Evolutionary conservation across 2,797 vertebrate species (phyloP).

Genomic region (Cyclopterus lumpus): DNA sequence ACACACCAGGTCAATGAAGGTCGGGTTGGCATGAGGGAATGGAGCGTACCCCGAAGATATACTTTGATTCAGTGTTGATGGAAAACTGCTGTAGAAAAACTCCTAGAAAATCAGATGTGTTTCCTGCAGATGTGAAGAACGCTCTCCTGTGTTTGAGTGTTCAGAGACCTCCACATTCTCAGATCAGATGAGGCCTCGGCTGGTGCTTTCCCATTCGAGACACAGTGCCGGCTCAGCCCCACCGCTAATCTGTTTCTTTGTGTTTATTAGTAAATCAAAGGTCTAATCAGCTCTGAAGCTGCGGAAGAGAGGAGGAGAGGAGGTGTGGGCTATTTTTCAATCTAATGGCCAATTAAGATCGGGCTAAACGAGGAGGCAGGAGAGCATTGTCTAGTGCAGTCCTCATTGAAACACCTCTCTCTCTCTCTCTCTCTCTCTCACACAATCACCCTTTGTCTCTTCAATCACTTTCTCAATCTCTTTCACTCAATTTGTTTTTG

Average conservation of each 20-base stretch:
- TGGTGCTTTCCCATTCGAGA: constrained; percentile 40
- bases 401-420: constrained; percentile 68
- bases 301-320: constrained; percentile 67
- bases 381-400: constrained; percentile 77
- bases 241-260: constrained; percentile 74
- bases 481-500: constrained; percentile 58
- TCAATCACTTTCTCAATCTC: constrained; percentile 44
- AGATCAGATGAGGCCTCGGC: constrained; percentile 15
- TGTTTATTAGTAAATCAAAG: constrained; percentile 86
- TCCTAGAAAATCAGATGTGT: neutral
- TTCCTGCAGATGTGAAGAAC: constrained; percentile 1
- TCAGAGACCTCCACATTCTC: constrained; percentile 9
- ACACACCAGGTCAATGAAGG: constrained; percentile 24
- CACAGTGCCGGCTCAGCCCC: constrained; percentile 41
- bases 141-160: constrained; percentile 7
- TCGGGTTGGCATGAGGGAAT: constrained; percentile 24
- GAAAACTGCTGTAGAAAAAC: neutral
- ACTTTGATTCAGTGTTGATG: constrained; percentile 17
- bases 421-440: neutral
- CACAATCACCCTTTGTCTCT: constrained; percentile 25
- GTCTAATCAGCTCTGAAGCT: constrained; percentile 82
- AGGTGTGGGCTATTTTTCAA: constrained; percentile 80
- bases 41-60: neutral
- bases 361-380: constrained; percentile 82
- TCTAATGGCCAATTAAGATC: constrained; percentile 87